Evolutionary conservation across 2,797 vertebrate species (phyloP).

Genomic region (Knipowitschia caucasica): DNA sequence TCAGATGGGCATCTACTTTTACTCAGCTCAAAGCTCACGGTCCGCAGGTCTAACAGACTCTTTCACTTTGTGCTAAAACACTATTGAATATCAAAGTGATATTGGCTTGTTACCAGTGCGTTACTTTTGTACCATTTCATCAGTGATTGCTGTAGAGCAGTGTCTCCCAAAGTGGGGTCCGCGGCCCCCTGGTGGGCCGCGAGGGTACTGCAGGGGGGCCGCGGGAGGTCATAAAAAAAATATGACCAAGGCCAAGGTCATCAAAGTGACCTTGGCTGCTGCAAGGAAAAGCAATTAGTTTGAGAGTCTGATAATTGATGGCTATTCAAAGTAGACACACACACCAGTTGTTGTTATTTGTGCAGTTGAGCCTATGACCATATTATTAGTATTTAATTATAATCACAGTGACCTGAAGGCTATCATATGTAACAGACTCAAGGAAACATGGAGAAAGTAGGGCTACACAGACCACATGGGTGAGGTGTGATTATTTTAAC

Average conservation of each 20-base stretch:
- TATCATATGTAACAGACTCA: conserved; percentile 20
- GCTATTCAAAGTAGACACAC: neutral
- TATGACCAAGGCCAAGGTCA: no score
- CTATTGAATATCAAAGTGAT: conserved; percentile 19
- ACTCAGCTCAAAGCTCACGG: neutral
- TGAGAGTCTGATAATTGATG: conserved; percentile 23
- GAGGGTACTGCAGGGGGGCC: no score
- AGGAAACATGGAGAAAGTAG: conserved; percentile 39
- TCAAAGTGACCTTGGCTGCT: no score
- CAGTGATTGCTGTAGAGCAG: no score
- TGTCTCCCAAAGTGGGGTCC: no score
- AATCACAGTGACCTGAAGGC: conserved; percentile 31
- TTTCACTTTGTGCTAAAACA: conserved; percentile 17
- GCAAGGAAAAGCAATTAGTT: conserved; percentile 18
- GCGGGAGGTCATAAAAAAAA: no score
- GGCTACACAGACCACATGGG: conserved; percentile 16
- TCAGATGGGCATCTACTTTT: neutral
- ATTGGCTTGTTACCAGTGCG: no score
- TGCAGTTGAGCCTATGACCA: conserved; percentile 29
- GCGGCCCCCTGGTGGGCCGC: no score
- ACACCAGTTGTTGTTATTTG: conserved; percentile 1
- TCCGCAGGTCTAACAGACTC: neutral
- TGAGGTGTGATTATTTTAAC: neutral
- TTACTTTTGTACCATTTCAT: no score
- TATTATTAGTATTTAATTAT: conserved; percentile 49